Percentiles rank a stretch among this genome's conserved stretches.
Conservation (phyloP, 2,888 invertebrate genomes). For the Syrista parreyssii region DNA sequence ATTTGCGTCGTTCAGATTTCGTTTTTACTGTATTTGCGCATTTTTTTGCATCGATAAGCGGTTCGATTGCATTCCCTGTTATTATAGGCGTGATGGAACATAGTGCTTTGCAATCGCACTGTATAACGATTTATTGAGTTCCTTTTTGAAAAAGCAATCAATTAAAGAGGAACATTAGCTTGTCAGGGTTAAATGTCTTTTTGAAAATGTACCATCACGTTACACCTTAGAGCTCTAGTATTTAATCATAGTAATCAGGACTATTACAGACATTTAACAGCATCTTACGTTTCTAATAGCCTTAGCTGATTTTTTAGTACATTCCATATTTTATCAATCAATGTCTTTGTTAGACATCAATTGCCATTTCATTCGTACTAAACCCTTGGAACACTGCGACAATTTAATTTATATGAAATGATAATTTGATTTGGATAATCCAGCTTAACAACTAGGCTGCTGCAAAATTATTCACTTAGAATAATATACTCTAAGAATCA, state of each 20-base stretch:
- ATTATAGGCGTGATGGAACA: too few species aligned
- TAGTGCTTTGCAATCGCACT: too few species aligned
- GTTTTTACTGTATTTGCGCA: too few species aligned
- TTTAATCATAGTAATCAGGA: not conserved
- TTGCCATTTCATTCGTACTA: not conserved
- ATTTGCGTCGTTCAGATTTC: too few species aligned
- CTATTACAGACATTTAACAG: slow-evolving; percentile 5
- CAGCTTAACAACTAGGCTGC: not conserved
- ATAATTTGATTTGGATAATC: not conserved
- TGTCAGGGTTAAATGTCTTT: not conserved
- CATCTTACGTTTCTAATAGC: slow-evolving; percentile 4
- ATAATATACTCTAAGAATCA: too few species aligned
- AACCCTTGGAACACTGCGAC: not conserved
- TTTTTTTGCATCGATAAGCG: too few species aligned
- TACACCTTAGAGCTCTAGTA: not conserved
- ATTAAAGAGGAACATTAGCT: not conserved
- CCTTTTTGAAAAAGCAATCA: not conserved
- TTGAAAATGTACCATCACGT: not conserved
- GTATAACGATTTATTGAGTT: not conserved
- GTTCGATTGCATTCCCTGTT: too few species aligned
- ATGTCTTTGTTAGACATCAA: not conserved
- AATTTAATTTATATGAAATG: not conserved
- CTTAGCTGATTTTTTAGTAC: not conserved
- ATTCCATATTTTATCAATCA: not conserved
- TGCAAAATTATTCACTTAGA: not conserved